Percentiles rank a stretch among this genome's conserved stretches.
Conservation (phyloP, 2,113 vertebrate genomes). For the Aphelocoma coerulescens region DNA sequence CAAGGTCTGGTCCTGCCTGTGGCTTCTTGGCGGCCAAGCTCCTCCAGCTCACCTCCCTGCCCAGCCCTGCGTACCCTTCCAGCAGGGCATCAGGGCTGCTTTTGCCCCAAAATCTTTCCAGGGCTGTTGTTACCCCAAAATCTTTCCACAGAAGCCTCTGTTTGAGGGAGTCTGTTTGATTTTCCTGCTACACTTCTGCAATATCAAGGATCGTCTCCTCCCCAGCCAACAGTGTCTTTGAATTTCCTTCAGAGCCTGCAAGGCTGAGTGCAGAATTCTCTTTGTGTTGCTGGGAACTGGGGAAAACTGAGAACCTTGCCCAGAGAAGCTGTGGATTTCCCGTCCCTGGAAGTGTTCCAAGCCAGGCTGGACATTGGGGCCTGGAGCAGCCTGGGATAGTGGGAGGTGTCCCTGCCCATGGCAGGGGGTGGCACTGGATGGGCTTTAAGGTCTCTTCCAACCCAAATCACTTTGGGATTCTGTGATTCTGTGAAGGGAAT, state of each 20-base stretch:
- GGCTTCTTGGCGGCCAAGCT: neutral
- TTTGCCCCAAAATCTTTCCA: neutral
- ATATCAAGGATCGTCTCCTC: neutral
- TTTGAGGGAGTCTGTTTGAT: neutral
- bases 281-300: neutral
- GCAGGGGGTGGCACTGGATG: neutral
- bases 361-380: neutral
- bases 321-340: neutral
- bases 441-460: neutral
- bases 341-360: rapidly evolving
- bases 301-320: neutral
- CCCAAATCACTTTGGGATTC: neutral
- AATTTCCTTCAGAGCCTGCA: neutral
- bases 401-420: neutral
- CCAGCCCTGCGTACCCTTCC: neutral
- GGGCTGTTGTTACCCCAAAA: neutral
- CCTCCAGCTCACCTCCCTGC: neutral
- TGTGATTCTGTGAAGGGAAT: neutral
- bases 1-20: neutral
- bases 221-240: neutral
- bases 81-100: too few relatives aligned
- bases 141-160: neutral
- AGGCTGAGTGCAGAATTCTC: neutral
- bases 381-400: neutral
- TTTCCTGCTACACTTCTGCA: neutral